Evolutionary conservation across 1,140 invertebrate species (phyloP), one percentile per base, ranked within the genome.

Genomic region (Micrasema minimum): DNA sequence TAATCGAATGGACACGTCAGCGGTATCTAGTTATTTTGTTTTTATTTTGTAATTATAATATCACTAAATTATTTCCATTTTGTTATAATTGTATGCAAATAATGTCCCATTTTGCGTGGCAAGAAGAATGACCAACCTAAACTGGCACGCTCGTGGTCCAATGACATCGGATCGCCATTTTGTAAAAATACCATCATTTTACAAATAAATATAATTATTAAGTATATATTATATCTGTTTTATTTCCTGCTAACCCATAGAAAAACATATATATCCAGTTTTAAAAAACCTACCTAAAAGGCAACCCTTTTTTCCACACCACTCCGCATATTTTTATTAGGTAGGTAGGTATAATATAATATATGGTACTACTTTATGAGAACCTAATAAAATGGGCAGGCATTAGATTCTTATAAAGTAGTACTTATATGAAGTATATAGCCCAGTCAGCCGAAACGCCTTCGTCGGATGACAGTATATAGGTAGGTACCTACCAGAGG

Each of bases 141-240:
- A 22, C 65, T 14, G 46, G 48, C 64, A 46, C 53, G 64, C 55
- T 46, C 16, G 41, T 18, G 55, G 38, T 69, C 38, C 16, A 62
- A 11, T 45, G 53, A 38, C 72, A 67, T 23, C 50, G 14, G 55
- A 59, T 50, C 46, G 38, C 14, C 20, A 31, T 67, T 64, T 74
- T 74, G 72, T 74, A 74, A 74, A 48, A 48, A 67, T 38, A 53
- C 70, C 69, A 74, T 46, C 72, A 46, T 70, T 71, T 74, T 74
- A 74, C 72, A 74, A 74, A 74, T 69, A 62, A 66, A 71, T 66
- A 71, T 69, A 69, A 65, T 70, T 74, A 71, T 74, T 74, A 74
- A 74, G 72, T 74, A 71, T 16, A 55, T 23, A 16, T 6, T 37
- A 2, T 50, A 5, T 61, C 50, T 59, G 26, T 35, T 57, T 38